Percentiles rank a stretch among this genome's conserved stretches.
Conservation (phyloP, 2,113 vertebrate genomes). For the Nesospiza acunhae region DNA sequence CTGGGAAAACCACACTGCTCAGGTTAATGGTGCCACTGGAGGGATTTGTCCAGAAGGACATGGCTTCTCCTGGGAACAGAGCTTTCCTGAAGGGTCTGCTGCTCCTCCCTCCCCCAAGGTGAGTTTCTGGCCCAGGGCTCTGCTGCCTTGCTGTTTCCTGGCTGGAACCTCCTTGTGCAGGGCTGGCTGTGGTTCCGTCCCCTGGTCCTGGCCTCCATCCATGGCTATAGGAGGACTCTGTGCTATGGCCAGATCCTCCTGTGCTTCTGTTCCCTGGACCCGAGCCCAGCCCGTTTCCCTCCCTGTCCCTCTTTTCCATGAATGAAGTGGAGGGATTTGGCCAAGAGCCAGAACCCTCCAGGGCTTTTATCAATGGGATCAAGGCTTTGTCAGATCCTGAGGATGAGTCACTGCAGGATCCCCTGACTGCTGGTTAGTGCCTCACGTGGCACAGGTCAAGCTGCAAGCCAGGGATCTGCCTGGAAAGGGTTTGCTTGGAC, state of each 20-base stretch:
- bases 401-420: conserved; percentile 45
- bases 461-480: neutral
- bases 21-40: accelerated
- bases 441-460: neutral
- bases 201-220: neutral
- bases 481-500: neutral
- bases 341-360: conserved; percentile 1
- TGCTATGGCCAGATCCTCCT: conserved; percentile 4
- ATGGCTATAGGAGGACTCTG: conserved; percentile 29
- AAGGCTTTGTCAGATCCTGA: conserved; percentile 35
- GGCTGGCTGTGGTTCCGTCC: neutral
- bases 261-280: conserved; percentile 48
- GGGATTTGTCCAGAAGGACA: neutral
- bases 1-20: neutral
- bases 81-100: neutral
- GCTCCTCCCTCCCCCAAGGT: accelerated
- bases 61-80: accelerated
- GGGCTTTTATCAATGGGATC: conserved; percentile 69
- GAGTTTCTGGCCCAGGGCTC: neutral
- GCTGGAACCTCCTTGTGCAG: neutral
- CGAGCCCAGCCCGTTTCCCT: conserved; percentile 7
- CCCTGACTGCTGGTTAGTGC: neutral
- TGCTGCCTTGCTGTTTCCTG: neutral
- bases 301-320: conserved; percentile 22
- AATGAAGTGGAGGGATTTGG: conserved; percentile 66